Percentiles rank a stretch among this genome's conserved stretches.
These are phyloP conservation scores for Atta colombica DNA, from an alignment of 1,140 invertebrate genomes.

Conservation along the genomic window DNA sequence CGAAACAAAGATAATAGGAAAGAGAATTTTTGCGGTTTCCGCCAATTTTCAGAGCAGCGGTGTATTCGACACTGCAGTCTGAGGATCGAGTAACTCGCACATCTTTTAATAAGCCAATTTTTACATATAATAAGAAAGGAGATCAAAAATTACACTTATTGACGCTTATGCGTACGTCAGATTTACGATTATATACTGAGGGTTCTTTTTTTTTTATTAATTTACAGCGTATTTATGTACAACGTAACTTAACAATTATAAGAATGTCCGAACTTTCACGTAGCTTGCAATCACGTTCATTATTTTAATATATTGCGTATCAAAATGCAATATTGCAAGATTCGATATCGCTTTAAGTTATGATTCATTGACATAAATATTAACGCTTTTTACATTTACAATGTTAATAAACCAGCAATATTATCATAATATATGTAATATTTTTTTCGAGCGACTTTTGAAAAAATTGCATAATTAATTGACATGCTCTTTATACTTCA, in stretches of 20 bases:
- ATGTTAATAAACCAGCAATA: neutral
- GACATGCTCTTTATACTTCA: neutral
- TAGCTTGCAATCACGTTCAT: neutral
- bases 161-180: slow-evolving; percentile 38
- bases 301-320: neutral
- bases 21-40: slow-evolving; percentile 20
- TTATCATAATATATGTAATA: neutral
- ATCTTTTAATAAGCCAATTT: slow-evolving; percentile 44
- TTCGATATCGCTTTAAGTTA: neutral
- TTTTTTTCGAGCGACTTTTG: neutral
- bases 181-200: slow-evolving; percentile 22
- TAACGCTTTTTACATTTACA: neutral
- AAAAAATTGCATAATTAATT: neutral
- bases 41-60: slow-evolving; percentile 7
- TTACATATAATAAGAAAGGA: slow-evolving; percentile 3
- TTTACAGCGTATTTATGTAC: slow-evolving; percentile 33
- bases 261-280: slow-evolving; percentile 29
- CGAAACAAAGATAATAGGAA: neutral
- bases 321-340: neutral
- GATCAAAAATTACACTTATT: neutral
- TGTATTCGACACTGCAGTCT: neutral
- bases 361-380: neutral
- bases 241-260: slow-evolving; percentile 38
- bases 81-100: neutral
- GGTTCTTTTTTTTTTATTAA: slow-evolving; percentile 35